These are phyloP conservation scores for Brachyhypopomus occidentalis DNA, from an alignment of 2,113 vertebrate species.

Conservation along the genomic window DNA sequence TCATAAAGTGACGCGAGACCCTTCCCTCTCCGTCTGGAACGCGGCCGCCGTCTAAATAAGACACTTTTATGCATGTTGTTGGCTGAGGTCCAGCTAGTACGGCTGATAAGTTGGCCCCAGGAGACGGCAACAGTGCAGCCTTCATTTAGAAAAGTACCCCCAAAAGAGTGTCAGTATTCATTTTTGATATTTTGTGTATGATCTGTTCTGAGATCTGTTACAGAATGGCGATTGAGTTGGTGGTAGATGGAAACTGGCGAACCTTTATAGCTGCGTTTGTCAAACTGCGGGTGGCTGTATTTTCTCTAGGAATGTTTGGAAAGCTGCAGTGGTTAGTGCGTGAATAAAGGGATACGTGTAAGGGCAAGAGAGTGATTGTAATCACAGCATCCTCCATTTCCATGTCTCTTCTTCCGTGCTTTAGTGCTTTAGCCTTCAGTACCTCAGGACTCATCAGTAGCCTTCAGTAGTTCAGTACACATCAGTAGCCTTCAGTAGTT, in stretches of 20 bases:
- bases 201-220: neutral
- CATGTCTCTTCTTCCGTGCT: neutral
- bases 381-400: neutral
- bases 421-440: neutral
- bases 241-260: constrained; percentile 17
- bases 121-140: constrained; percentile 17
- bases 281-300: constrained; percentile 14
- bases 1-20: constrained; percentile 10
- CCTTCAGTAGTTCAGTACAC: too few relatives aligned
- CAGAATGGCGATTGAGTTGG: constrained; percentile 3
- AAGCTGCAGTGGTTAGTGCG: constrained; percentile 1
- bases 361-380: neutral
- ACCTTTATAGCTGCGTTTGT: constrained; percentile 12
- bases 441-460: neutral
- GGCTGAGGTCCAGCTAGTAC: constrained; percentile 27
- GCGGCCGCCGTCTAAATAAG: constrained; percentile 35
- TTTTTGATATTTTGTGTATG: constrained; percentile 39
- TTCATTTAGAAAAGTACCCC: constrained; percentile 49
- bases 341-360: neutral
- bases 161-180: constrained; percentile 36
- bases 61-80: constrained; percentile 44
- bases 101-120: constrained; percentile 34
- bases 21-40: neutral
- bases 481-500: too few relatives aligned
- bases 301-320: constrained; percentile 8